Base-by-base conservation (phyloP, 2,888 invertebrate species). In the Meta bourneti region DNA sequence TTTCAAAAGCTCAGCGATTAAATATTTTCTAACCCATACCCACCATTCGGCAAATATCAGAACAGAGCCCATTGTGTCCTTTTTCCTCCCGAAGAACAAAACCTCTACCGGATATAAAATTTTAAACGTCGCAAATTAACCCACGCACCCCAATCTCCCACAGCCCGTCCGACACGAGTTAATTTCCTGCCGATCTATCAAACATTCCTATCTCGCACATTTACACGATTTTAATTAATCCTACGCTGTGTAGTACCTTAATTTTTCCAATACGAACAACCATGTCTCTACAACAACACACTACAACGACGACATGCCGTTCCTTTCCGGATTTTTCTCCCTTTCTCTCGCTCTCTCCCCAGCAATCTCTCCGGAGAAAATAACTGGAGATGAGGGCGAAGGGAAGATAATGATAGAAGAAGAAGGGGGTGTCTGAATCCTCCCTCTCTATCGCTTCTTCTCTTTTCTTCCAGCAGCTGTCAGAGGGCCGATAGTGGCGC, bases 151-250 rank as follows among this genome's bases (percentile, higher is more conserved):
- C 34, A 51, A 52, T 69, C 54, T 51, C 86, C 79, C 71, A 16
- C 72, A 83, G 70, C 85, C 49, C 20, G 13, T 61, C 84, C 48
- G 82, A 77, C 51, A 61, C 49, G 70, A 81, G 86, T 91, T 91
- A 86, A 86, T 91, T 91, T 91, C 81, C 81, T 51, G 70, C 34
- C 90, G 75, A 91, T 86, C 86, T 86, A 82, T 86, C 86, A 91
- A 61, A 83, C 91, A 91, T 87, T 91, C 91, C 91, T 91, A 91
- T 91, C 91, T 82, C 87, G 82, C 78, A 52, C 87, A 72, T 87
- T 91, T 82, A 91, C 91, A 91, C 75, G 91, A 91, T 91, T 91
- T 91, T 91, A 91, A 91, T 91, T 91, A 91, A 91, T 91, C 91
- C 91, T 16, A 82, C 87, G 83, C 75, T 71, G 71, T 91, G 91